These are phyloP conservation scores for Drosophila teissieri DNA, from an alignment of 1,140 invertebrate genomes.

Conservation along the genomic window DNA sequence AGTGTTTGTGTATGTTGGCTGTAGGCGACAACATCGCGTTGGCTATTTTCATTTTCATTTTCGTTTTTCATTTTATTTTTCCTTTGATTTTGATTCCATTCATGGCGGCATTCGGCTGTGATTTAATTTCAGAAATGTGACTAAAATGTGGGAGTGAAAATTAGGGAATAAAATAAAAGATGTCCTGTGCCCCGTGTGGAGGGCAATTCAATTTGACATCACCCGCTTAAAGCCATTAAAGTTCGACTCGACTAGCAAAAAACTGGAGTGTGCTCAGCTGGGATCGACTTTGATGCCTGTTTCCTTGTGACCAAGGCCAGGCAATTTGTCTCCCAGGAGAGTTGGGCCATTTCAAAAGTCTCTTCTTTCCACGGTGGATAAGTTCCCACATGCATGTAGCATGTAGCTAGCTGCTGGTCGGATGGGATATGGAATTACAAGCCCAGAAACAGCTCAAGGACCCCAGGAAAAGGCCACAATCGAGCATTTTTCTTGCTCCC, in stretches of 20 bases:
- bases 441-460: conserved; percentile 49
- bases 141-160: conserved; percentile 72
- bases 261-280: conserved; percentile 3
- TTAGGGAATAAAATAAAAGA: conserved; percentile 39
- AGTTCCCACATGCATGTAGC: conserved; percentile 7
- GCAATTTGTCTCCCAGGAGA: conserved; percentile 24
- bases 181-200: conserved; percentile 3
- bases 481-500: conserved; percentile 63
- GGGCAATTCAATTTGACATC: conserved; percentile 25
- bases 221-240: conserved; percentile 20
- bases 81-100: conserved; percentile 61
- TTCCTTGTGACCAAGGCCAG: conserved; percentile 2
- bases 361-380: conserved; percentile 13
- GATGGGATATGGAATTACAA: conserved; percentile 45
- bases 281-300: conserved; percentile 6
- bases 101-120: conserved; percentile 55
- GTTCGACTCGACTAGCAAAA: background rate
- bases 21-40: conserved; percentile 42
- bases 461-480: conserved; percentile 37
- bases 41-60: conserved; percentile 67
- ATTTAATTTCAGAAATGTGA: conserved; percentile 76
- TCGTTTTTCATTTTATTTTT: conserved; percentile 66
- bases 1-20: conserved; percentile 19
- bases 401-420: background rate
- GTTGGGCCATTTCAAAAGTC: conserved; percentile 14